phyloP scores from a whole-genome alignment of 2,797 vertebrate species.

The Hippocampus kuda region DNA sequence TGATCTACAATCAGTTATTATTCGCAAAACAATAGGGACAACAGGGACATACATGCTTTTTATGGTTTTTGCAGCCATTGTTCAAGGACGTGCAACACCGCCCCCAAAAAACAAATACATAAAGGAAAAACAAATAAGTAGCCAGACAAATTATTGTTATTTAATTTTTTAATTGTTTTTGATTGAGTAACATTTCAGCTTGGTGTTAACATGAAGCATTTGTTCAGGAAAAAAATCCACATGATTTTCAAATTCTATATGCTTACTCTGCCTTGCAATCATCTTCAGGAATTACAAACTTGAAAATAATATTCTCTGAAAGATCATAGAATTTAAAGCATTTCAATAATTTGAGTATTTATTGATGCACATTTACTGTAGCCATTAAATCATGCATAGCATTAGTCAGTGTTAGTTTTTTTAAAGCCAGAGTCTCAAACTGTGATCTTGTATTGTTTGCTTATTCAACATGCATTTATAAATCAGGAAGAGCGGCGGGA shows the following conservation, averaged over 20 bases:
- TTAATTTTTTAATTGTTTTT: slow-evolving; percentile 51
- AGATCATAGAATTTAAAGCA: slow-evolving; percentile 16
- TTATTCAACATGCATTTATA: slow-evolving; percentile 47
- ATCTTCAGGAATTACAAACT: background rate
- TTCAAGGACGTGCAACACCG: too few relatives aligned
- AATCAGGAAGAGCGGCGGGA: slow-evolving; percentile 23
- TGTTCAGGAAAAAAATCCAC: too few relatives aligned
- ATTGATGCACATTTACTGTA: slow-evolving; percentile 14
- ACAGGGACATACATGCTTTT: slow-evolving; percentile 8
- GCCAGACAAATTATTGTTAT: slow-evolving; percentile 22
- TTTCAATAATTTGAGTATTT: slow-evolving; percentile 15
- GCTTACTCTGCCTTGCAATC: background rate
- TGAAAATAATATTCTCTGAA: background rate
- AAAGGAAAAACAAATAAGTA: slow-evolving; percentile 1
- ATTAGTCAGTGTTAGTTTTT: slow-evolving; percentile 44
- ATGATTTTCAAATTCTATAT: background rate
- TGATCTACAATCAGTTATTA: slow-evolving; percentile 11
- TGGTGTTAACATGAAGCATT: slow-evolving; percentile 29
- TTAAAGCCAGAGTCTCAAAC: slow-evolving; percentile 23
- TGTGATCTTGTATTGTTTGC: slow-evolving; percentile 15
- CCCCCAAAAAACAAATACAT: background rate
- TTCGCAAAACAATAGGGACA: background rate
- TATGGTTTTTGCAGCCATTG: slow-evolving; percentile 11
- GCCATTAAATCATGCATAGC: slow-evolving; percentile 42
- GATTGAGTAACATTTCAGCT: slow-evolving; percentile 41